Evolutionary conservation across 1,140 invertebrate genomes (phyloP), one percentile per base, ranked within the genome.

Genomic region (Atta cephalotes): DNA sequence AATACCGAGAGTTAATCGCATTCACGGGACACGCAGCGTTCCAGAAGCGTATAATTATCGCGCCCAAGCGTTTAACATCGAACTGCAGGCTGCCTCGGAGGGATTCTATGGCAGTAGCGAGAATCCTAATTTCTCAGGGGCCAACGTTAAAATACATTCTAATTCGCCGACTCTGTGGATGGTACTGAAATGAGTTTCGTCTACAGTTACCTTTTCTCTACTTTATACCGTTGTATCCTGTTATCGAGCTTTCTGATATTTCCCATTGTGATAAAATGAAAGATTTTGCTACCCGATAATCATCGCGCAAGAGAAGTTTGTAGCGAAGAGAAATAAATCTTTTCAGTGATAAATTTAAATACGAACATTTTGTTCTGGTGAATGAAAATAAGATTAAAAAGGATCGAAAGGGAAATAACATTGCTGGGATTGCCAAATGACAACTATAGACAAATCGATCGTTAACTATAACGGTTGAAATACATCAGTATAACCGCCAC

Each of bases 1-100:
- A 92, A 93, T 92, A 92, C 86, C 85, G 87, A 60, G 86, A 92
- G 90, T 91, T 90, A 91, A 93, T 93, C 88, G 92, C 87, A 91
- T 90, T 89, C 89, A 70, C 51, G 70, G 86, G 74, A 85, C 77
- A 89, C 74, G 89, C 89, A 87, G 87, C 80, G 85, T 91, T 78
- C 84, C 85, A 88, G 85, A 87, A 88, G 66, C 84, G 89, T 86
- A 89, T 91, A 88, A 93, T 93, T 92, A 92, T 86, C 81, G 76
- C 74, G 77, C 65, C 58, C 77, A 74, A 71, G 62, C 56, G 56
- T 87, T 89, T 77, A 71, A 25, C 79, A 85, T 88, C 63, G 71
- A 71, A 65, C 56, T n/a, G 39, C 39, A 45, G 14, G 60, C 35
- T 86, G 78, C 68, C 76, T 71, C 62, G 56, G 28, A 81, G 77